Evolutionary conservation across 2,113 vertebrate genomes (phyloP).

Genomic region (Amblyopsis rosae): DNA sequence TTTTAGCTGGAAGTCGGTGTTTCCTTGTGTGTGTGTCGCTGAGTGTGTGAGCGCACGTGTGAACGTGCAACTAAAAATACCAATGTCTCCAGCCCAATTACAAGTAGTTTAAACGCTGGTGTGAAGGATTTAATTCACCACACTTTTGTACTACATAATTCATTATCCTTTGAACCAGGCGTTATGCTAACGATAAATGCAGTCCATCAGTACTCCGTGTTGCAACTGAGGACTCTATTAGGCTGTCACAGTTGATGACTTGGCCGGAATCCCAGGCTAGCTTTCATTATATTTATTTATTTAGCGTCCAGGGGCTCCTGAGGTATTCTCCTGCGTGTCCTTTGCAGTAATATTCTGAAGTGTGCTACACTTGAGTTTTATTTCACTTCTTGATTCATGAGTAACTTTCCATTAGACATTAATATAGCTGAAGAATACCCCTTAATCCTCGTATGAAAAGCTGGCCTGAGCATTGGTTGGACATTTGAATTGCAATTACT

Average conservation of each 20-base stretch:
- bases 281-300: conserved; percentile 36
- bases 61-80: conserved; percentile 32
- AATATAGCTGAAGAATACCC: too few species aligned
- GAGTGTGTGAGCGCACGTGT: neutral
- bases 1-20: neutral
- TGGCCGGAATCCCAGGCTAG: conserved; percentile 52
- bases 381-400: too few species aligned
- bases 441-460: neutral
- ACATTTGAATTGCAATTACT: neutral
- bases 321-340: conserved; percentile 38
- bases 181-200: conserved; percentile 50
- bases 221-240: conserved; percentile 44
- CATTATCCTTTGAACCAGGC: conserved; percentile 44
- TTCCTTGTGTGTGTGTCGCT: neutral
- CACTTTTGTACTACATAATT: conserved; percentile 16
- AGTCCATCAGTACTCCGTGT: conserved; percentile 49
- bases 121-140: conserved; percentile 34
- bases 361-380: conserved; percentile 33
- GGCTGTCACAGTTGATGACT: conserved; percentile 65
- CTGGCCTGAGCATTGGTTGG: neutral
- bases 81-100: conserved; percentile 37
- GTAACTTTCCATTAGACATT: too few species aligned
- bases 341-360: conserved; percentile 61
- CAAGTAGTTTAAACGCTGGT: conserved; percentile 37
- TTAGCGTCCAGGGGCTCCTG: conserved; percentile 53